Evolutionary conservation across 64 coral and sea anemone genomes (phyloP).

Genomic region (Actinia tenebrosa): DNA sequence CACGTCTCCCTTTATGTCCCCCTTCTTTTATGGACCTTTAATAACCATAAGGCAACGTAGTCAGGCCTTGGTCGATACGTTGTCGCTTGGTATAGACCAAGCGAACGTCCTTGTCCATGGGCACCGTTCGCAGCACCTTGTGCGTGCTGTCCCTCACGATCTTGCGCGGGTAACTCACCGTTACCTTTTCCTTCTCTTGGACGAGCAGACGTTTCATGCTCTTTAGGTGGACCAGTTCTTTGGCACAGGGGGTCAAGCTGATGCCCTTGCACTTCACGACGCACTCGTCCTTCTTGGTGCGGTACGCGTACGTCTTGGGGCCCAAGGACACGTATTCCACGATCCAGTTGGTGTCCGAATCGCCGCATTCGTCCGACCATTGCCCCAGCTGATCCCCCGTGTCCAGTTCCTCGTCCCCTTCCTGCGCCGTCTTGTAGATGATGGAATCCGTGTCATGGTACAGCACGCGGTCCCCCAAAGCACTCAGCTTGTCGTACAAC

Average conservation of each 20-base stretch:
- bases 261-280: background rate
- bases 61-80: background rate
- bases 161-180: background rate
- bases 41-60: no score
- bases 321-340: background rate
- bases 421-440: background rate
- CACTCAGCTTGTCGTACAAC: background rate
- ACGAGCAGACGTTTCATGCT: background rate
- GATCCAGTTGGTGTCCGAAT: background rate
- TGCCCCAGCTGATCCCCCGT: background rate
- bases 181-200: background rate
- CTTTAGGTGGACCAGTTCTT: background rate
- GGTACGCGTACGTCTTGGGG: background rate
- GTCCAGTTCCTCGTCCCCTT: background rate
- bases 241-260: background rate
- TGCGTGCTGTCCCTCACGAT: background rate
- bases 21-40: no score
- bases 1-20: no score
- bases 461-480: background rate
- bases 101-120: background rate
- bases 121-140: background rate
- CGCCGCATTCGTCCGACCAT: background rate
- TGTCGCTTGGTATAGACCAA: background rate
- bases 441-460: conserved; percentile 31
- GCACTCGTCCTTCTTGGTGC: background rate